Evolutionary conservation across 2,113 vertebrate genomes (phyloP).

Genomic region (Apaloderma vittatum): DNA sequence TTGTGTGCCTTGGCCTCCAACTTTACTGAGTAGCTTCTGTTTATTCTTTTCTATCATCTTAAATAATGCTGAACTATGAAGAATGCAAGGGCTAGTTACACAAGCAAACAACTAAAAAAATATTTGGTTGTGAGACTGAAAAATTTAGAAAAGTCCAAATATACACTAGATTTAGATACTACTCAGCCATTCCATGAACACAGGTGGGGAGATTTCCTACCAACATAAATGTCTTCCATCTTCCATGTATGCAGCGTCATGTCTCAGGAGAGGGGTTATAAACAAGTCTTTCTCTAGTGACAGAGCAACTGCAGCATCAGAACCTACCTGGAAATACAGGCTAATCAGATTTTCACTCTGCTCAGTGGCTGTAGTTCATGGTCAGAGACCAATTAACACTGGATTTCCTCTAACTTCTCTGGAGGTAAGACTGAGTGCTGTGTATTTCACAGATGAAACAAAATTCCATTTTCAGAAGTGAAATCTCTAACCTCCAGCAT

Average conservation of each 20-base stretch:
- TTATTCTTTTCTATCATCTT: background rate
- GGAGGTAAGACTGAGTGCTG: background rate
- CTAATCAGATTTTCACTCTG: background rate
- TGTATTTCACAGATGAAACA: background rate
- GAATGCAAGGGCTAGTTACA: background rate
- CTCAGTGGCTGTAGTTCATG: background rate
- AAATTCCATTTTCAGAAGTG: background rate
- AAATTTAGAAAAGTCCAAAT: background rate
- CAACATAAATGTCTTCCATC: background rate
- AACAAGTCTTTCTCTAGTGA: background rate
- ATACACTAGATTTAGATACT: background rate
- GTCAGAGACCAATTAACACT: background rate
- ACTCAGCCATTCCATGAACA: background rate
- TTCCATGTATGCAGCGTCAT: background rate
- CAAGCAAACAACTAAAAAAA: background rate
- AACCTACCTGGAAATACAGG: background rate
- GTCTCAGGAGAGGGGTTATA: background rate
- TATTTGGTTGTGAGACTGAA: background rate
- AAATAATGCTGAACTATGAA: background rate
- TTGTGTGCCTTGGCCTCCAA: background rate
- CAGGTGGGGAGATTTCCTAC: background rate
- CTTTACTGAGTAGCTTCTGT: background rate
- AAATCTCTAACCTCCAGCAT: background rate
- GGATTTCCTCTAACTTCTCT: background rate
- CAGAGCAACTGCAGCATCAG: background rate